Conservation (phyloP, 1,140 invertebrate genomes). For the Formica exsecta region DNA sequence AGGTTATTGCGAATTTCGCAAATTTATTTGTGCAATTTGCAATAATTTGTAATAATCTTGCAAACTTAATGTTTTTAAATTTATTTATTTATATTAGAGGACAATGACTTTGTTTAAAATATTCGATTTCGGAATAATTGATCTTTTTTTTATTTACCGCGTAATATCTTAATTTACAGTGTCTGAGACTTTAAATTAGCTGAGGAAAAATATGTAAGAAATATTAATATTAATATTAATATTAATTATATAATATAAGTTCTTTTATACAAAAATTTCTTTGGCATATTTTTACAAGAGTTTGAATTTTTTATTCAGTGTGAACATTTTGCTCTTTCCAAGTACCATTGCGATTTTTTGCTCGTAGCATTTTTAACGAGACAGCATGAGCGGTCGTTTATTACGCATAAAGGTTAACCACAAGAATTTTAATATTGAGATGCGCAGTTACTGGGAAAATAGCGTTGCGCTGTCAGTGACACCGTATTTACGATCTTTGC, state of each 20-base stretch:
- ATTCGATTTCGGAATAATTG: not conserved
- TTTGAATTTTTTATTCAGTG: not conserved
- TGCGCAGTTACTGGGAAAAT: not conserved
- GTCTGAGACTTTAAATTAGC: not conserved
- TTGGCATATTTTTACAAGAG: too few relatives aligned
- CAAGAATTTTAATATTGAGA: slow-evolving; percentile 28
- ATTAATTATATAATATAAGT: not conserved
- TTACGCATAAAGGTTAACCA: not conserved
- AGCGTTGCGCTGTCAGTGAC: not conserved
- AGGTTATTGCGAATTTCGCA: slow-evolving; percentile 13
- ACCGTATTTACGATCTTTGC: not conserved
- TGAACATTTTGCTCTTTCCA: not conserved
- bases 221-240: not conserved
- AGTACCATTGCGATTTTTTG: not conserved
- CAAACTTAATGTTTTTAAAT: too few relatives aligned
- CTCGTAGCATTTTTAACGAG: not conserved
- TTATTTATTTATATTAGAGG: not conserved
- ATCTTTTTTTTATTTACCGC: not conserved
- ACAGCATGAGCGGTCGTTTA: not conserved
- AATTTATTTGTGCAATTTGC: not conserved
- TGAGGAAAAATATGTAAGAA: too few relatives aligned
- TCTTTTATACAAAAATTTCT: not conserved
- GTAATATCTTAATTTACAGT: not conserved
- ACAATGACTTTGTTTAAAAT: not conserved
- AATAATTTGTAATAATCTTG: too few relatives aligned